A percentile compares a stretch with the other conserved stretches of the same genome.
Conservation (phyloP, 2,113 vertebrate genomes). For the Neogobius melanostomus region DNA sequence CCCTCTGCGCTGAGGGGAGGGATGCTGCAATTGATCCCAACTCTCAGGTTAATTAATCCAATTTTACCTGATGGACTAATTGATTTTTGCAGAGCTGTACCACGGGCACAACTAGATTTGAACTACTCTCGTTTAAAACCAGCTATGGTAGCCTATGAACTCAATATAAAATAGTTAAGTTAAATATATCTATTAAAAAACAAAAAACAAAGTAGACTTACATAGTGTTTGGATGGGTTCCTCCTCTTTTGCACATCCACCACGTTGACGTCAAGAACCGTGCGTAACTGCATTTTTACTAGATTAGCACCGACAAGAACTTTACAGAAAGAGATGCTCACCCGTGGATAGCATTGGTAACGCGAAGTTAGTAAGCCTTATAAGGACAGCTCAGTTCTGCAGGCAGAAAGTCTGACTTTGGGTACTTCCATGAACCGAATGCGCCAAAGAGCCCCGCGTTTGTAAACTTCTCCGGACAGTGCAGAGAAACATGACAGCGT, state of each 20-base stretch:
- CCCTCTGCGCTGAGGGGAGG: constrained; percentile 40
- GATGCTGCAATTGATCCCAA: constrained; percentile 67
- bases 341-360: constrained; percentile 28
- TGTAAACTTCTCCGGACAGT: constrained; percentile 24
- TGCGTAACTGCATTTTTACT: constrained; percentile 82
- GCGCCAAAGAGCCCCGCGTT: constrained; percentile 21
- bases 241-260: constrained; percentile 93
- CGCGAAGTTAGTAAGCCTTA: not conserved
- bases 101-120: constrained; percentile 14
- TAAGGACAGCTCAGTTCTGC: constrained; percentile 6
- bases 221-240: constrained; percentile 94
- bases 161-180: not conserved
- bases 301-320: constrained; percentile 14
- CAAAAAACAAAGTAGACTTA: constrained; percentile 74
- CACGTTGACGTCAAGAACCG: constrained; percentile 85
- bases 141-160: not conserved
- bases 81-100: constrained; percentile 50
- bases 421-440: constrained; percentile 26
- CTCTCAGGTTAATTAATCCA: constrained; percentile 69
- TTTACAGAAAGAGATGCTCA: constrained; percentile 12
- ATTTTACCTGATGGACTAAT: constrained; percentile 56
- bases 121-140: constrained; percentile 14
- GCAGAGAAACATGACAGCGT: constrained; percentile 52
- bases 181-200: not conserved
- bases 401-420: not conserved